Evolutionary conservation across 1,140 invertebrate genomes (phyloP), one percentile per base, ranked within the genome.

Genomic region (Sminthurides bifidus): DNA sequence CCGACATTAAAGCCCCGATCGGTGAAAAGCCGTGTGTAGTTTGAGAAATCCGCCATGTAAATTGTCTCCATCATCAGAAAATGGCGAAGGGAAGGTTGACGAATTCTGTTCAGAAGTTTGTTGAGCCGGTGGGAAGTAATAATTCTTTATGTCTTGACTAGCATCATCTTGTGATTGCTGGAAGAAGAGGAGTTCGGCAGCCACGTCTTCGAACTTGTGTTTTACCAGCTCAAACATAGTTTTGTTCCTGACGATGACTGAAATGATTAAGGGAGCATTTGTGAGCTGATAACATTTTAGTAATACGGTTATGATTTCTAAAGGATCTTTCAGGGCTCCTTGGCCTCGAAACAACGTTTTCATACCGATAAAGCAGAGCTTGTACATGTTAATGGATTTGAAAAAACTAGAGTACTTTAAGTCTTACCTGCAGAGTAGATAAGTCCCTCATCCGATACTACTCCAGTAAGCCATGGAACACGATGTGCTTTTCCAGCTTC

Each of bases 1-100:
- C 44, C 54, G 4, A 43, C 35, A 49, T 46, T 49, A 27, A 48
- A 56, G 8, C 30, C 44, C 6, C 54, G 30, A 27, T 56, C 54
- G n/a, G 27, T 35, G 30, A 46, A 33, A 35, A 54, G 33, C 24
- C 23, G 23, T 46, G 53, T 43, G 27, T 46, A 54, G 26, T 46
- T 35, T 15, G 40, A 24, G 8, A 54, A 24, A 24, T 35, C 33
- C 8, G 8, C 33, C 33, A 35, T 35, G 8, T 8, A 35, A 35
- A 8, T 35, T 35, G n/a, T 35, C 33, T n/a, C 33, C 8, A n/a
- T 35, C 8, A 10, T 35, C n/a, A 10, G n/a, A n/a, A n/a, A n/a
- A n/a, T n/a, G n/a, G n/a, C n/a, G n/a, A n/a, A n/a, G n/a, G n/a
- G n/a, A n/a, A n/a, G n/a, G n/a, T 35, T 35, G 8, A 8, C 33